These are phyloP conservation scores for Sceloporus undulatus DNA, from an alignment of 2,113 vertebrate species.

Conservation along the genomic window DNA sequence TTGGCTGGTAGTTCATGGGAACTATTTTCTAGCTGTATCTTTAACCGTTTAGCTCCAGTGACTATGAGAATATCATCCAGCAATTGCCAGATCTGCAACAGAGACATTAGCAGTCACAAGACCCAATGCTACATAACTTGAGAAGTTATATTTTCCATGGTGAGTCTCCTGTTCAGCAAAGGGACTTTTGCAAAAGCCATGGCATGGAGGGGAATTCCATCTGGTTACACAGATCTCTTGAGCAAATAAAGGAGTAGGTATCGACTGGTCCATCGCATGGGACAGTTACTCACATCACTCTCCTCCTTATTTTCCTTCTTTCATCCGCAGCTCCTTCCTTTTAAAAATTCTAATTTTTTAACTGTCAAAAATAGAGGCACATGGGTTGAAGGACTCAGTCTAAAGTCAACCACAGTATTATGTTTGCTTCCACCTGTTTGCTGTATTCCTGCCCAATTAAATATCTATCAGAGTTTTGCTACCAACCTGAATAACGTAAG, in stretches of 20 bases:
- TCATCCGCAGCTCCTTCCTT: neutral
- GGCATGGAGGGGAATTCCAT: neutral
- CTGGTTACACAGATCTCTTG: neutral
- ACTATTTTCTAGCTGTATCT: neutral
- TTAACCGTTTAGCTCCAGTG: neutral
- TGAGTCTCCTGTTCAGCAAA: neutral
- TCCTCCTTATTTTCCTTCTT: neutral
- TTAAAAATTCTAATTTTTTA: rapidly evolving
- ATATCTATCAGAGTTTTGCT: neutral
- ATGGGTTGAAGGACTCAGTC: neutral
- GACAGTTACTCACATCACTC: neutral
- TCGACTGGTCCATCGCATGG: neutral
- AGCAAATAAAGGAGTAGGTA: neutral
- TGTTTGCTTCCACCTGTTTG: neutral
- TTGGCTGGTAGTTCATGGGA: neutral
- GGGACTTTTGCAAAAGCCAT: neutral
- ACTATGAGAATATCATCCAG: neutral
- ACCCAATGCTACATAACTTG: neutral
- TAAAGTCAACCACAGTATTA: neutral
- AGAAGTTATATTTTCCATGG: neutral
- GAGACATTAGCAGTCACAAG: neutral
- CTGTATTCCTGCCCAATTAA: neutral
- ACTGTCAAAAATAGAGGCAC: neutral
- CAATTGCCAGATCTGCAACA: rapidly evolving
- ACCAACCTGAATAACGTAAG: neutral